A percentile compares a stretch with the other conserved stretches of the same genome.
Evolutionary conservation across 2,113 vertebrate species (phyloP).

Genomic region (Apteryx owenii): DNA sequence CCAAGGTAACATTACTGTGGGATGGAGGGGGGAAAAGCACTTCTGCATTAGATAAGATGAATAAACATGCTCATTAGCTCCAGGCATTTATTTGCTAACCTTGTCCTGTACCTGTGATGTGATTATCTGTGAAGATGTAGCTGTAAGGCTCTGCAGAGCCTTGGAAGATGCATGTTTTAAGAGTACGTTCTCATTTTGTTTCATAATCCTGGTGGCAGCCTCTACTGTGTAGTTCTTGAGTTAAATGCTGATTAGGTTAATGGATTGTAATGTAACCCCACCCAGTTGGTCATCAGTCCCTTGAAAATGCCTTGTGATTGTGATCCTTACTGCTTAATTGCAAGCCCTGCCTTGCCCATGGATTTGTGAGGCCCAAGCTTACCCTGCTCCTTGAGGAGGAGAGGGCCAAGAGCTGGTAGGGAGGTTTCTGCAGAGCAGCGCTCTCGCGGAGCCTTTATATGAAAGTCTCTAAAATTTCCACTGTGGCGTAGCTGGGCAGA

Average conservation of each 20-base stretch:
- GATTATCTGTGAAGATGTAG: background rate
- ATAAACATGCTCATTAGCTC: slow-evolving; percentile 8
- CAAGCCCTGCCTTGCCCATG: background rate
- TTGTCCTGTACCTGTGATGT: background rate
- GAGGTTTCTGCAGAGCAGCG: background rate
- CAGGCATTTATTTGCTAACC: background rate
- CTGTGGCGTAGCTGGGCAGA: background rate
- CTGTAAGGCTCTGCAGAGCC: slow-evolving; percentile 8
- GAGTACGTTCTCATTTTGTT: background rate
- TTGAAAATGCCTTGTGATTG: background rate
- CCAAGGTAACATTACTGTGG: background rate
- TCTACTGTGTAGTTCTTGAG: background rate
- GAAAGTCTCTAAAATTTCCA: slow-evolving; percentile 15
- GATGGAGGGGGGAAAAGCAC: background rate
- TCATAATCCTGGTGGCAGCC: background rate
- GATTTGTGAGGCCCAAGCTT: background rate
- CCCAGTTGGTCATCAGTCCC: background rate
- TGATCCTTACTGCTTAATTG: background rate
- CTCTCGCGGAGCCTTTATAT: background rate
- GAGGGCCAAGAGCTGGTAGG: background rate
- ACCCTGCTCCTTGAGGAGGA: background rate
- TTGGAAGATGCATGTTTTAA: background rate
- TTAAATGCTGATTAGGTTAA: slow-evolving; percentile 1
- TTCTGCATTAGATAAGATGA: background rate
- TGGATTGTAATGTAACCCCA: slow-evolving; percentile 18